These are phyloP conservation scores for Thera britannica DNA, from an alignment of 2,888 invertebrate species.

Conservation along the genomic window DNA sequence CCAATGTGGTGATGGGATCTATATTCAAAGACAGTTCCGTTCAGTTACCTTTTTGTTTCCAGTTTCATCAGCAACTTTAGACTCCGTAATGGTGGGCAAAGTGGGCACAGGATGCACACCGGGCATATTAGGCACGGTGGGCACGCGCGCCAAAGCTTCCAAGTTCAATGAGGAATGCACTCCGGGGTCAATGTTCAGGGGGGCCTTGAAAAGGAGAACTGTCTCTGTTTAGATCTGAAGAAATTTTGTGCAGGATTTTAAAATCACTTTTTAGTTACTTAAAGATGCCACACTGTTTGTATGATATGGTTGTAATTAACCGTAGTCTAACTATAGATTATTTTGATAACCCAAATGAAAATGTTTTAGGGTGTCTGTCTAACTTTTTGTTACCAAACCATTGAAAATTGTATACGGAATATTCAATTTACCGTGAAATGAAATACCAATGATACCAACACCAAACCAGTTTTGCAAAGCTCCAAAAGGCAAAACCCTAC, in stretches of 20 bases:
- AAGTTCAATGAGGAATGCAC: constrained; percentile 96
- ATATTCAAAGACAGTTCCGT: background rate
- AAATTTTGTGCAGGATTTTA: background rate
- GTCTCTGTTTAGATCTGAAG: constrained; percentile 49
- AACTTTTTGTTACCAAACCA: background rate
- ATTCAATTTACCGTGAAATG: background rate
- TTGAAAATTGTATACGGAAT: background rate
- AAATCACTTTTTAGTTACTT: background rate
- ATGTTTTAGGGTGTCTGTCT: background rate
- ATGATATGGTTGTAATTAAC: no score
- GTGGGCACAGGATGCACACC: constrained; percentile 94
- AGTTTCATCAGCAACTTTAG: constrained; percentile 88
- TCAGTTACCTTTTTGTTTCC: constrained; percentile 49
- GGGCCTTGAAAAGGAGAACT: constrained; percentile 73
- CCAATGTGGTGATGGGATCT: no score
- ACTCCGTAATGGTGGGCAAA: constrained; percentile 95
- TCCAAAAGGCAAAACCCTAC: background rate
- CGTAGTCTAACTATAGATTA: no score
- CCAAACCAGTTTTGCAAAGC: constrained; percentile 4
- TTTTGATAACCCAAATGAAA: no score
- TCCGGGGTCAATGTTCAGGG: constrained; percentile 96
- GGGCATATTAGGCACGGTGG: constrained; percentile 89
- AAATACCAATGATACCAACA: constrained; percentile 4
- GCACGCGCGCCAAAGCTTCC: constrained; percentile 85
- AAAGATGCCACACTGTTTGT: no score